Evolutionary conservation across 2,113 vertebrate species (phyloP).

Genomic region (Equus przewalskii): DNA sequence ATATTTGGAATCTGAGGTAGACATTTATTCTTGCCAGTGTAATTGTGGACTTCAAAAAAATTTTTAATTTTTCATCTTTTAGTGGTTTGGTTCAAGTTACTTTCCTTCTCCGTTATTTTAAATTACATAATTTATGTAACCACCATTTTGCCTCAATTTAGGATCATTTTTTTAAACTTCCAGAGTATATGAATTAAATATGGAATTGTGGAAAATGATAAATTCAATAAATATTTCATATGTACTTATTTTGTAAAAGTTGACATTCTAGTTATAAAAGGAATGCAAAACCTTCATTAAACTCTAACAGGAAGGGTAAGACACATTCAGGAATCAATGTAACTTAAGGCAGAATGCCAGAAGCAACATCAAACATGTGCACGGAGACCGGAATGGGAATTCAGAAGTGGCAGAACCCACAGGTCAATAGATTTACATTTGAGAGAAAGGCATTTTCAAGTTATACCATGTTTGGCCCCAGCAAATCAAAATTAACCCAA

Average conservation of each 20-base stretch:
- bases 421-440: not conserved
- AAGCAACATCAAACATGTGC: not conserved
- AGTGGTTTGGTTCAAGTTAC: not conserved
- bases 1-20: not conserved
- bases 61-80: not conserved
- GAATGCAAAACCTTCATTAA: not conserved
- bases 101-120: not conserved
- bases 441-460: not conserved
- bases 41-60: not conserved
- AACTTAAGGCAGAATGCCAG: not conserved
- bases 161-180: not conserved
- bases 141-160: not conserved
- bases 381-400: not conserved
- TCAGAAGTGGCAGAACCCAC: not conserved
- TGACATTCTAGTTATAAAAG: not conserved
- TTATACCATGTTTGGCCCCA: not conserved
- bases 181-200: not conserved
- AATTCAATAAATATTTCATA: conserved; percentile 6
- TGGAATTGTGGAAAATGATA: conserved; percentile 2
- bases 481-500: not conserved
- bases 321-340: not conserved
- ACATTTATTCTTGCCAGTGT: not conserved
- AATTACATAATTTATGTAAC: not conserved
- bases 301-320: not conserved
- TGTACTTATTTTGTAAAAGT: not conserved